Evolutionary conservation across 2,797 vertebrate genomes (phyloP), one percentile per base, ranked within the genome.

Genomic region (Microctenopoma steveboyesi): DNA sequence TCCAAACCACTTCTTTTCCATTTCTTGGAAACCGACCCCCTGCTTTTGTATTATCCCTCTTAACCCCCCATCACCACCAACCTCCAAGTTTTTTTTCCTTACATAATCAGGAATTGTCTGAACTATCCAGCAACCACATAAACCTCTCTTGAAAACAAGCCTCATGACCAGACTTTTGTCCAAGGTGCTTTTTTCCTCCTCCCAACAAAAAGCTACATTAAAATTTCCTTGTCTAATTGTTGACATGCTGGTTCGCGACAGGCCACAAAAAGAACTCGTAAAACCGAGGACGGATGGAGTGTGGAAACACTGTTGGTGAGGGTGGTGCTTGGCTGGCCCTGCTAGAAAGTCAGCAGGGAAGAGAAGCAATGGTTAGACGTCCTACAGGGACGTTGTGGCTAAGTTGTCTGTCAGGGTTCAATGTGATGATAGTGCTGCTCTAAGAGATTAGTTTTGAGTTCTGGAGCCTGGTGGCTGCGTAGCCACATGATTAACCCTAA

Each of bases 21-120:
- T 91, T 94, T 92, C 92, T 91, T 91, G 90, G 90, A 94, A 94
- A 92, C 77, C 69, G 84, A 90, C 91, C 87, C 89, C 85, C 86
- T 85, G 82, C 87, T 90, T 91, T 87, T 88, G 76, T 88, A 86
- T 91, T 88, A 88, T 88, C 81, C 88, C 82, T 72, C 88, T 87
- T 78, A 83, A 76, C 76, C 83, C 74, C 71, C 71, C 82, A 82
- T 67, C 74, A 46, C 66, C 47, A 83, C 76, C 83, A 89, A 86
- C 86, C 88, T 87, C 81, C 55, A 64, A 39, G 60, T 79, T 86
- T 81, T 87, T 66, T 55, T 22, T 54, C 76, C 74, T 82, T 80
- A 89, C 89, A 91, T 88, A 91, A 93, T 92, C 88, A 92, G 81
- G 80, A 93, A 90, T 91, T 74, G 82, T 88, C 76, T 81, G 74